These are phyloP conservation scores for Chrysina gloriosa DNA, from an alignment of 2,888 invertebrate species.

Conservation along the genomic window DNA sequence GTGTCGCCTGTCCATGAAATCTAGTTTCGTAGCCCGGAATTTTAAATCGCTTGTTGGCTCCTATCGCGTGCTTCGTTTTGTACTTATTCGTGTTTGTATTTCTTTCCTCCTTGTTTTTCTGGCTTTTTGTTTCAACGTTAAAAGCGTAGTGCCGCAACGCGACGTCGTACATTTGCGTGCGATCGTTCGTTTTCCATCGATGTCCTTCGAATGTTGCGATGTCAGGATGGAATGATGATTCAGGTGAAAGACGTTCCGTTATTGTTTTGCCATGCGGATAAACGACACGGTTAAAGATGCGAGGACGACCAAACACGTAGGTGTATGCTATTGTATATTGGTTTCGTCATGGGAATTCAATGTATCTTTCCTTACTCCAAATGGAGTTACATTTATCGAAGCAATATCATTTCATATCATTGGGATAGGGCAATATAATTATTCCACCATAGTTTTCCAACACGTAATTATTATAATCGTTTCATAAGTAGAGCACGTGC, in stretches of 20 bases:
- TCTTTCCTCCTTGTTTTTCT: not conserved
- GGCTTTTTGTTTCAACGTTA: not conserved
- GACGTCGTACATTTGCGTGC: not conserved
- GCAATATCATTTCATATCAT: too few relatives aligned
- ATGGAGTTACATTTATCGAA: too few relatives aligned
- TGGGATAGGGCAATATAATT: too few relatives aligned
- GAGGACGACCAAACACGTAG: not conserved
- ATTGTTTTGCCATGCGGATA: not conserved
- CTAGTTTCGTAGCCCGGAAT: constrained; percentile 6
- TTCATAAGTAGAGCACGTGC: too few relatives aligned
- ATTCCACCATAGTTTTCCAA: too few relatives aligned
- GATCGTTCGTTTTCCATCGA: not conserved
- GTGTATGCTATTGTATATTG: not conserved
- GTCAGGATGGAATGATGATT: not conserved
- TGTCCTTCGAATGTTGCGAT: not conserved
- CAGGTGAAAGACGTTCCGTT: not conserved
- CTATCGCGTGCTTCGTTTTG: constrained; percentile 8
- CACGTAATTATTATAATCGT: too few relatives aligned
- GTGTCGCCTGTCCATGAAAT: constrained; percentile 21
- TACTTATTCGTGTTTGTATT: constrained; percentile 1
- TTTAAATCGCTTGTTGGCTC: constrained; percentile 1
- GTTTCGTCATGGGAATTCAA: not conserved
- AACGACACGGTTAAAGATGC: not conserved
- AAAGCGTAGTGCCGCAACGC: constrained; percentile 1
- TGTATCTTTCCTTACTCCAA: too few relatives aligned